phyloP scores from a whole-genome alignment of 37 sponge, comb jelly and placozoan species.

The Aplysina aerophoba region DNA sequence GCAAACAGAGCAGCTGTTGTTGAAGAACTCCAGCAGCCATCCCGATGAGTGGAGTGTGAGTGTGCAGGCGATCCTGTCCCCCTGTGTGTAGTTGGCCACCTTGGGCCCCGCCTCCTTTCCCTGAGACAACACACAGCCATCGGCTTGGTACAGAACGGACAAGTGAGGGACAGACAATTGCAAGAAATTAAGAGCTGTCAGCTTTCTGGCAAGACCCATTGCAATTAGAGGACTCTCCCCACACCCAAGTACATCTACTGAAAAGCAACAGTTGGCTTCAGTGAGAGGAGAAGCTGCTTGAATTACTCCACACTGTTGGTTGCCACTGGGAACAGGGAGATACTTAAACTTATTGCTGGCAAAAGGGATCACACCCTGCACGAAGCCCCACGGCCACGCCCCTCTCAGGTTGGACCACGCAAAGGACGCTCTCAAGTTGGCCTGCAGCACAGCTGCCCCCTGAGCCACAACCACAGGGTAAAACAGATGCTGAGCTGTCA shows the following conservation, averaged over 20 bases:
- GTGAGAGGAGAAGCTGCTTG: conserved; percentile 48
- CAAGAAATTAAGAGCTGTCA: conserved; percentile 4
- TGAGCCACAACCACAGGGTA: neutral
- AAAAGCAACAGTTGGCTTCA: conserved; percentile 45
- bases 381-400: conserved; percentile 11
- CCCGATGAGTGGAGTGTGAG: too few species aligned
- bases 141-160: neutral
- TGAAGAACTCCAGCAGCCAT: too few species aligned
- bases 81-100: too few species aligned
- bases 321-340: conserved; percentile 17
- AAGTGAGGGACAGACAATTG: neutral
- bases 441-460: conserved; percentile 28
- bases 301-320: conserved; percentile 23
- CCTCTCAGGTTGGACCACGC: neutral
- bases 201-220: conserved; percentile 38
- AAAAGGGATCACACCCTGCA: neutral
- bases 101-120: too few species aligned
- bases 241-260: conserved; percentile 43
- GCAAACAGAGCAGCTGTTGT: too few species aligned
- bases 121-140: neutral
- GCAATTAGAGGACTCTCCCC: conserved; percentile 5
- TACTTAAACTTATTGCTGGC: conserved; percentile 2
- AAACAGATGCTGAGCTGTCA: neutral
- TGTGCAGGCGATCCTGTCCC: too few species aligned
- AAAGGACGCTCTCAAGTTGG: conserved; percentile 26